These are phyloP conservation scores for Lithophane semibrunnea DNA, from an alignment of 2,888 invertebrate genomes.

Conservation along the genomic window DNA sequence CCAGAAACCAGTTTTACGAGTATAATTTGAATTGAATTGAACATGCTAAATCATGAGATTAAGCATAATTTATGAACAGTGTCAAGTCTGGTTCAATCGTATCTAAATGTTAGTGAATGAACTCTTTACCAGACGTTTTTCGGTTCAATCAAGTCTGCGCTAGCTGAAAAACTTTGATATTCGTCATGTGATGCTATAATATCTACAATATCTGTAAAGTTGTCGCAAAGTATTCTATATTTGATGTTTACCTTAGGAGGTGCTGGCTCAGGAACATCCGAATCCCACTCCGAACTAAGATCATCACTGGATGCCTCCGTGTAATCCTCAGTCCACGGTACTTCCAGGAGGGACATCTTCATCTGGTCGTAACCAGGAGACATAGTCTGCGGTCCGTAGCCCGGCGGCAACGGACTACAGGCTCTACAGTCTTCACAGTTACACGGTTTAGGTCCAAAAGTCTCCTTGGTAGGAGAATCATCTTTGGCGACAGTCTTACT, in stretches of 20 bases:
- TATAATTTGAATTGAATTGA: constrained; percentile 18
- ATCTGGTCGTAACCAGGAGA: constrained; percentile 95
- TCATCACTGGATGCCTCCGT: constrained; percentile 98
- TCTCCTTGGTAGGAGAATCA: constrained; percentile 77
- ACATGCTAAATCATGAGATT: constrained; percentile 7
- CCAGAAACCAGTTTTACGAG: constrained; percentile 12
- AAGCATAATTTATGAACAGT: constrained; percentile 11
- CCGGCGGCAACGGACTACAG: constrained; percentile 88
- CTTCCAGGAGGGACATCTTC: constrained; percentile 93
- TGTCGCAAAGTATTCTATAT: neutral
- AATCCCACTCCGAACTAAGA: constrained; percentile 97
- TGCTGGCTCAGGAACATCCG: constrained; percentile 92
- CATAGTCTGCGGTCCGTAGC: constrained; percentile 85
- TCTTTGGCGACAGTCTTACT: constrained; percentile 79
- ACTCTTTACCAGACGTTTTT: constrained; percentile 7
- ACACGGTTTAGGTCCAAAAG: constrained; percentile 84
- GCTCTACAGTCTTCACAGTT: constrained; percentile 88
- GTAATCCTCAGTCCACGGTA: constrained; percentile 94
- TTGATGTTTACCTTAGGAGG: constrained; percentile 85
- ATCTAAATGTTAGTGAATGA: constrained; percentile 23
- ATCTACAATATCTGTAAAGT: neutral
- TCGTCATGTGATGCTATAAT: neutral
- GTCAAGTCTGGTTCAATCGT: neutral
- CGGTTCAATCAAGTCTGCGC: constrained; percentile 12
- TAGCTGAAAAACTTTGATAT: neutral